phyloP scores from a whole-genome alignment of 2,888 invertebrate species.

The Hermaeophaga mercurialis region DNA sequence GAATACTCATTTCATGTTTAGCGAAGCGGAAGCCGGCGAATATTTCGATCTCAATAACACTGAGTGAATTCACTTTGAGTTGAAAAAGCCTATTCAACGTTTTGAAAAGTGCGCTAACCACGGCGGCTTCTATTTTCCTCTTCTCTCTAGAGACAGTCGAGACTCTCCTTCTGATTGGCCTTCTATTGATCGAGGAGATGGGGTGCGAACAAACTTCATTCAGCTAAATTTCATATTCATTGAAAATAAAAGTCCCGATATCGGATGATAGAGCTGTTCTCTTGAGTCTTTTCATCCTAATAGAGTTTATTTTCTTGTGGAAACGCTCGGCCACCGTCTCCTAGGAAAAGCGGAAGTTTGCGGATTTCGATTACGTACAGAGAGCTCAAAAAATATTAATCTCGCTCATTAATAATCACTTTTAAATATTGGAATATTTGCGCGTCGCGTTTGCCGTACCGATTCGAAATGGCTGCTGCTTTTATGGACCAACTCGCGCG shows the following conservation, averaged over 20 bases:
- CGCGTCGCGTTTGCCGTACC: too few species aligned
- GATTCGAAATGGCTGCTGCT: too few species aligned
- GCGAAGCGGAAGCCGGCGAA: background rate
- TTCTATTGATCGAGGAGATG: conserved; percentile 34
- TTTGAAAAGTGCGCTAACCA: conserved; percentile 15
- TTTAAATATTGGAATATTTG: too few species aligned
- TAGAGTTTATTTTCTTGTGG: conserved; percentile 26
- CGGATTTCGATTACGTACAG: too few species aligned
- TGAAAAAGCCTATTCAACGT: conserved; percentile 14
- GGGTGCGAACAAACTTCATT: conserved; percentile 36
- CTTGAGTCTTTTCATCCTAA: conserved; percentile 31
- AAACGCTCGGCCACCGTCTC: background rate
- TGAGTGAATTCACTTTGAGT: conserved; percentile 7
- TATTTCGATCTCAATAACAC: conserved; percentile 13
- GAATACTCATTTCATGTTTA: background rate
- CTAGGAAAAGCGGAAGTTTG: background rate
- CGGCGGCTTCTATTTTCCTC: conserved; percentile 11
- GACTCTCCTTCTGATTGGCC: conserved; percentile 31
- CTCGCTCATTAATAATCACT: too few species aligned
- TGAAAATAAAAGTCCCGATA: conserved; percentile 40
- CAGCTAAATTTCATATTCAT: conserved; percentile 43
- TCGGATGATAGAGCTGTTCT: conserved; percentile 32
- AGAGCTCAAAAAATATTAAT: too few species aligned
- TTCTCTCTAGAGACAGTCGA: conserved; percentile 15
- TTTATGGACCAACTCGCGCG: conserved; percentile 4